Evolutionary conservation across 2,888 invertebrate genomes (phyloP).

Genomic region (Taphrorychus bicolor): DNA sequence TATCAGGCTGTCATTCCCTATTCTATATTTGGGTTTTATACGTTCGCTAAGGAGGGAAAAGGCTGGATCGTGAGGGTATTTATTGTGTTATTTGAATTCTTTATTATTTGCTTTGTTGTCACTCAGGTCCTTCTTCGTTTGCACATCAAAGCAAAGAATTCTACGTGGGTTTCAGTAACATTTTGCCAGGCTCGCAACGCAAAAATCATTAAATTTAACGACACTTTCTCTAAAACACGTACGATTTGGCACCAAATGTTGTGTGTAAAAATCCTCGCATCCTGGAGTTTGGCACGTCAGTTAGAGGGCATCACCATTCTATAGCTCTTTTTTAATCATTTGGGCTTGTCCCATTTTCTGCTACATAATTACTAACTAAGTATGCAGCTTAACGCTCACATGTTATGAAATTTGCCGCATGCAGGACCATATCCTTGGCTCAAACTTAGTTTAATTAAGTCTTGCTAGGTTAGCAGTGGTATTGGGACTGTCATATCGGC

Average conservation of each 20-base stretch:
- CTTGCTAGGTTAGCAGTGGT: background rate
- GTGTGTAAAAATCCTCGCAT: background rate
- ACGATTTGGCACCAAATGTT: slow-evolving; percentile 5
- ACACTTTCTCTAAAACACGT: background rate
- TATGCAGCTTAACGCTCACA: background rate
- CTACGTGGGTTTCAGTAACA: background rate
- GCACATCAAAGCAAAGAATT: background rate
- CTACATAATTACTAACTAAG: background rate
- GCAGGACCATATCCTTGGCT: background rate
- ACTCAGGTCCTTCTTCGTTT: background rate
- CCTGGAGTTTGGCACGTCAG: background rate
- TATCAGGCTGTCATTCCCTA: slow-evolving; percentile 4
- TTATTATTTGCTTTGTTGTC: background rate
- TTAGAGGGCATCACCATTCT: background rate
- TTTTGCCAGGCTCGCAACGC: background rate
- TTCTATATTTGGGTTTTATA: slow-evolving; percentile 3
- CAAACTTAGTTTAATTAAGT: background rate
- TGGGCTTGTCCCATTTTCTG: background rate
- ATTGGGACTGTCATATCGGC: background rate
- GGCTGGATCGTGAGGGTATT: background rate
- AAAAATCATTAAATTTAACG: slow-evolving; percentile 1
- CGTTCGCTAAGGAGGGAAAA: background rate
- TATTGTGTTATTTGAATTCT: background rate
- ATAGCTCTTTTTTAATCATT: background rate
- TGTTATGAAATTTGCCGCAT: background rate